Conservation (phyloP, 2,888 invertebrate genomes). For the Ochlodes sylvanus region DNA sequence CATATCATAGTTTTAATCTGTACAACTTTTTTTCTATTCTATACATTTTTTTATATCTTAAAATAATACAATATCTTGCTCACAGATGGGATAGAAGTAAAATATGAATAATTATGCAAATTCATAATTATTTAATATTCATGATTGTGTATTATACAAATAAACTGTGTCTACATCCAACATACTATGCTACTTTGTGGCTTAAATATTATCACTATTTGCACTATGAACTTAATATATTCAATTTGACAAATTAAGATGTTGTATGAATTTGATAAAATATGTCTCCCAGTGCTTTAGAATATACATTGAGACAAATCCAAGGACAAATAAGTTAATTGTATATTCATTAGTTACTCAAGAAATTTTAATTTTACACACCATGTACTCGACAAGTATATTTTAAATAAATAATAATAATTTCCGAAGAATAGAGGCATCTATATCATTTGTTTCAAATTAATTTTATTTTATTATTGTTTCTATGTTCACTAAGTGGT, state of each 20-base stretch:
- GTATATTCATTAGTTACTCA: too few relatives aligned
- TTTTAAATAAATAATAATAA: too few relatives aligned
- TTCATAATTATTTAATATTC: slow-evolving; percentile 9
- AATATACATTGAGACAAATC: neutral
- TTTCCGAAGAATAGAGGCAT: too few relatives aligned
- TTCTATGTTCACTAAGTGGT: too few relatives aligned
- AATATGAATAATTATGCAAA: slow-evolving; percentile 19
- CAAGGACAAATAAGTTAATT: too few relatives aligned
- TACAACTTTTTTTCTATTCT: neutral
- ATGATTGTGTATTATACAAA: slow-evolving; percentile 9
- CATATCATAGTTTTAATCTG: neutral
- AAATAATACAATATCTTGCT: neutral
- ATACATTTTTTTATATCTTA: neutral
- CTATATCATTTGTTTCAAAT: too few relatives aligned
- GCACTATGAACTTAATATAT: neutral
- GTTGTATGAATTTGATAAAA: neutral
- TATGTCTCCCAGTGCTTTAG: neutral
- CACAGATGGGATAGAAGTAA: neutral
- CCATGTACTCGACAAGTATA: too few relatives aligned
- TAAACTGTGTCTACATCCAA: slow-evolving; percentile 5
- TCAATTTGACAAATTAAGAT: slow-evolving; percentile 5
- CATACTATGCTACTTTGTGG: neutral
- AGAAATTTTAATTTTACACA: too few relatives aligned
- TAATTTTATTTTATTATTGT: too few relatives aligned
- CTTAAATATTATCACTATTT: neutral